phyloP scores from a whole-genome alignment of 2,797 vertebrate genomes.

The Schizopygopsis malacanthus region DNA sequence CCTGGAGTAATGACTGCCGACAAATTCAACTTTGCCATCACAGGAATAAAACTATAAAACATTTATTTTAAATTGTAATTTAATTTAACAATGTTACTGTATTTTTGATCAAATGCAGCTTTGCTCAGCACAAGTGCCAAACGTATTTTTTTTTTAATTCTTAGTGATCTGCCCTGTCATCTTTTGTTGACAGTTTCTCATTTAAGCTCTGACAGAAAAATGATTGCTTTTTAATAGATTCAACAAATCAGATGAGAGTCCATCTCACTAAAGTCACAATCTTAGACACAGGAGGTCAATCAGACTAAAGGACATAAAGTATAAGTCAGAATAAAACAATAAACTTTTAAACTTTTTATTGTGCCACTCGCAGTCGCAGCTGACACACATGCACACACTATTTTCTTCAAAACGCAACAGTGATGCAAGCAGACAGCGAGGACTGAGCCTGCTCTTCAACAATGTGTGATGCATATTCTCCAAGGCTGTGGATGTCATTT shows the following conservation, averaged over 20 bases:
- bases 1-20: not conserved
- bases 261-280: not conserved
- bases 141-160: not conserved
- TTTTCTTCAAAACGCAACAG: constrained; percentile 1
- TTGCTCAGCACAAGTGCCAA: not conserved
- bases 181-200: not conserved
- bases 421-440: constrained; percentile 31
- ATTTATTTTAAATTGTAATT: not conserved
- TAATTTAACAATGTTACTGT: not conserved
- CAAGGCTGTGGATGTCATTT: constrained; percentile 41
- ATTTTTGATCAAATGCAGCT: not conserved
- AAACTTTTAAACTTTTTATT: constrained; percentile 17
- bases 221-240: not conserved
- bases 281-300: constrained; percentile 13
- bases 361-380: constrained; percentile 20
- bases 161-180: not conserved
- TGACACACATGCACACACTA: not conserved
- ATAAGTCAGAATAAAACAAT: not conserved
- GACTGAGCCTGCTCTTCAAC: constrained; percentile 2
- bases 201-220: constrained; percentile 18
- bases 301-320: constrained; percentile 3
- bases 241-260: not conserved
- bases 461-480: constrained; percentile 35
- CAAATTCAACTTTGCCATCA: not conserved
- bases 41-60: too few relatives aligned